Conservation (phyloP, 2,797 vertebrate genomes). For the Dallia pectoralis region DNA sequence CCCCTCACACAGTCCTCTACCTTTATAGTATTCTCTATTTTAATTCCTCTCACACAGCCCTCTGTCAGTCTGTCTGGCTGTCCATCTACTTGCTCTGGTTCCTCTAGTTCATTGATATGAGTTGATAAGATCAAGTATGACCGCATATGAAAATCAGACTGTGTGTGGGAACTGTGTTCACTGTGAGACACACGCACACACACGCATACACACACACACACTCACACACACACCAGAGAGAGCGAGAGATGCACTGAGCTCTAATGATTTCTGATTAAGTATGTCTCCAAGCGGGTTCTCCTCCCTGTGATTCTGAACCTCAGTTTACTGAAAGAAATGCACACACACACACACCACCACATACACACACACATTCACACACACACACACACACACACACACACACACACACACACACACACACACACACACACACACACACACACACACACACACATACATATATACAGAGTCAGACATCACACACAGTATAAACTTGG, state of each 20-base stretch:
- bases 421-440: too few relatives aligned
- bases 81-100: too few relatives aligned
- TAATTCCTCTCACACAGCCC: too few relatives aligned
- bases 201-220: slow-evolving; percentile 26
- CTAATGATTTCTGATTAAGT: slow-evolving; percentile 66
- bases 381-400: slow-evolving; percentile 17
- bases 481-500: neutral
- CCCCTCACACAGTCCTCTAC: neutral
- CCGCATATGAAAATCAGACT: neutral
- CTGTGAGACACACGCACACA: slow-evolving; percentile 10
- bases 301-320: slow-evolving; percentile 50
- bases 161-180: too few relatives aligned
- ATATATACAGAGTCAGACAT: slow-evolving; percentile 4
- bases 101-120: too few relatives aligned
- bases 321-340: slow-evolving; percentile 24
- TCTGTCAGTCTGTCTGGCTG: too few relatives aligned
- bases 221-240: slow-evolving; percentile 7
- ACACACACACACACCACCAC: slow-evolving; percentile 17
- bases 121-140: too few relatives aligned
- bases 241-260: slow-evolving; percentile 19
- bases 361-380: slow-evolving; percentile 13
- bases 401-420: neutral
- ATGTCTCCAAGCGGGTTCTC: slow-evolving; percentile 37
- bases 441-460: neutral
- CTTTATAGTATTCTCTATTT: too few relatives aligned